Base-by-base conservation (phyloP, 2,113 vertebrate genomes). In the Ceyx margarethae region DNA sequence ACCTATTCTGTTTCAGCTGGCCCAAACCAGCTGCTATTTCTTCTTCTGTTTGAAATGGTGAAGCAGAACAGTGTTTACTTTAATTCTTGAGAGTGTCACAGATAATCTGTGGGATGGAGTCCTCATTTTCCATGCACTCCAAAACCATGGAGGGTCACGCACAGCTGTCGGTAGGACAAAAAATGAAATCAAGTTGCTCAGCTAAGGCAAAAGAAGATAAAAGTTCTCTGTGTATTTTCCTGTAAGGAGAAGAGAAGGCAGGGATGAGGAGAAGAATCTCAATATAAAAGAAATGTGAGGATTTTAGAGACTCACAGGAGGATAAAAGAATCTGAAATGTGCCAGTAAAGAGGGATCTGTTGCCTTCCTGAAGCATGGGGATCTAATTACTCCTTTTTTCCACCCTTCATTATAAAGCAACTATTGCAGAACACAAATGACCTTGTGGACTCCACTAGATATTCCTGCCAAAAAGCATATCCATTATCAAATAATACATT, bases 401-500 rank as follows among this genome's bases (percentile, higher is more conserved):
- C 37, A 25, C 40, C 31, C 35, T 91, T 90, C 53, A 15, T 95
- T 95, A 93, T 92, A 93, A 93, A 95, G 69, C 35, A 77, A 29
- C 87, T 93, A 92, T 85, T 87, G 58, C 87, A 93, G 93, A 89
- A 94, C 87, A 91, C 81, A 95, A 94, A 95, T 90, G 93, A 91
- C 94, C 90, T 91, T 88, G 82, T 94, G 91, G 91, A 90, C 72
- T 90, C 80, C 80, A 54, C 65, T 90, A 78, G 91, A 62, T 81
- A 90, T 51, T 79, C 53, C 80, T 96, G 93, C 95, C 95, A 96
- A 93, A 94, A 94, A 90, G 66, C 18, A 1, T 83, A 84, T 96
- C 95, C 89, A 89, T 96, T 96, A 94, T 93, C 96, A 96, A 94
- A 80, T 81, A 96, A 96, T 95, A 94, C 83, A 93, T 96, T 96